Evolutionary conservation across 2,797 vertebrate genomes (phyloP).

Genomic region (Hoplostethus atlanticus): DNA sequence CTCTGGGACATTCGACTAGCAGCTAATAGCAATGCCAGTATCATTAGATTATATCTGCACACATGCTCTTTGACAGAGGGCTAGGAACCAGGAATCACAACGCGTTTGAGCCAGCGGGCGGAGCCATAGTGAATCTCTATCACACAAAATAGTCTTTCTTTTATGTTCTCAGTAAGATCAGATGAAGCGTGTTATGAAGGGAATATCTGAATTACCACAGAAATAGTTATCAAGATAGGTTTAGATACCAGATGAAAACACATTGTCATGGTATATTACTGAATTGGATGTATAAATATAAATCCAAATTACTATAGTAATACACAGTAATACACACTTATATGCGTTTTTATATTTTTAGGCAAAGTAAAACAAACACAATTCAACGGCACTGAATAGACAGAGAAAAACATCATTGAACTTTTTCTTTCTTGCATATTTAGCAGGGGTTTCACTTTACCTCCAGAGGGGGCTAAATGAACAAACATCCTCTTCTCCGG

Average conservation of each 20-base stretch:
- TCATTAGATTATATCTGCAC: slow-evolving; percentile 49
- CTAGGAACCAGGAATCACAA: slow-evolving; percentile 15
- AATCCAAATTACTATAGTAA: too few species aligned
- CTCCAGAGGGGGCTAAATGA: slow-evolving; percentile 22
- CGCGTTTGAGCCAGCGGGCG: background rate
- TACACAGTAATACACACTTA: too few species aligned
- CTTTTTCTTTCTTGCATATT: background rate
- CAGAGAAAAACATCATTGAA: slow-evolving; percentile 25
- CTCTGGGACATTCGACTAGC: slow-evolving; percentile 32
- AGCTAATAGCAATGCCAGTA: slow-evolving; percentile 41
- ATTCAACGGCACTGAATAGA: slow-evolving; percentile 11
- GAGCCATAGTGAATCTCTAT: background rate
- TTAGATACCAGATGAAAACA: slow-evolving; percentile 10
- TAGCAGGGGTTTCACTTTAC: background rate
- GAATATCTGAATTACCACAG: too few species aligned
- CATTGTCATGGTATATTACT: background rate
- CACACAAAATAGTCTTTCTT: background rate
- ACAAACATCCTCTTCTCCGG: slow-evolving; percentile 28
- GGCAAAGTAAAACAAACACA: slow-evolving; percentile 8
- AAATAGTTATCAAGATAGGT: too few species aligned
- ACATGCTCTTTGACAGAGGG: slow-evolving; percentile 26
- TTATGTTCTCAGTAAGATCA: background rate
- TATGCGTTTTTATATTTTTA: background rate
- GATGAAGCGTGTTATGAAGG: background rate
- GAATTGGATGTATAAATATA: background rate